Conservation (phyloP, 2,888 invertebrate genomes). For the Acronicta alni region DNA sequence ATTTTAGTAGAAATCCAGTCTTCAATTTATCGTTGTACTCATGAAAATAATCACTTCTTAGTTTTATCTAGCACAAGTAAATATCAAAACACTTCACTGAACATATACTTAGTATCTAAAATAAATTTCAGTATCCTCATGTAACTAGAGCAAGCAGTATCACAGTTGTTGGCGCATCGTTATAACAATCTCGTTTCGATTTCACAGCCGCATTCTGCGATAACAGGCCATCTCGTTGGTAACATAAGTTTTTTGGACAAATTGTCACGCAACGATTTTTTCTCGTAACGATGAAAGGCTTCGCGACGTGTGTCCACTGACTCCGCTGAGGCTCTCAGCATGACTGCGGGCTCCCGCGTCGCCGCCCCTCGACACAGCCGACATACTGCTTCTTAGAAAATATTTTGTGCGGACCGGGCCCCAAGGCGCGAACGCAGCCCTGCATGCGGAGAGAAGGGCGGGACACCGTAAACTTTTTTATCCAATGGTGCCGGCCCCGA, state of each 20-base stretch:
- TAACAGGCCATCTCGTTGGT: constrained; percentile 60
- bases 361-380: constrained; percentile 85
- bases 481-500: constrained; percentile 75
- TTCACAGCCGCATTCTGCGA: constrained; percentile 64
- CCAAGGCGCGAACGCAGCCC: constrained; percentile 84
- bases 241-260: constrained; percentile 77
- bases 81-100: constrained; percentile 82
- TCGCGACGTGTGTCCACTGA: constrained; percentile 87
- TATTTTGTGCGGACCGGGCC: constrained; percentile 72
- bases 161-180: constrained; percentile 82
- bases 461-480: constrained; percentile 80
- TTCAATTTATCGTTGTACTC: constrained; percentile 46
- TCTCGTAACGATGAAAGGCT: constrained; percentile 78
- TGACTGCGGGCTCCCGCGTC: constrained; percentile 88
- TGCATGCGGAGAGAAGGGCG: constrained; percentile 78
- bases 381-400: constrained; percentile 86
- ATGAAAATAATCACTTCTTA: constrained; percentile 56
- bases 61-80: constrained; percentile 70
- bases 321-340: constrained; percentile 88
- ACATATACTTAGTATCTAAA: constrained; percentile 71
- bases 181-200: constrained; percentile 74
- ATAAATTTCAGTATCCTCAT: constrained; percentile 79
- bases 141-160: constrained; percentile 76
- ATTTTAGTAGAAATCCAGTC: constrained; percentile 55
- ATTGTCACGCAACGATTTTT: constrained; percentile 82